Percentiles rank a stretch among this genome's conserved stretches.
phyloP scores from a whole-genome alignment of 1,140 invertebrate species.

The Drosophila lowei region DNA sequence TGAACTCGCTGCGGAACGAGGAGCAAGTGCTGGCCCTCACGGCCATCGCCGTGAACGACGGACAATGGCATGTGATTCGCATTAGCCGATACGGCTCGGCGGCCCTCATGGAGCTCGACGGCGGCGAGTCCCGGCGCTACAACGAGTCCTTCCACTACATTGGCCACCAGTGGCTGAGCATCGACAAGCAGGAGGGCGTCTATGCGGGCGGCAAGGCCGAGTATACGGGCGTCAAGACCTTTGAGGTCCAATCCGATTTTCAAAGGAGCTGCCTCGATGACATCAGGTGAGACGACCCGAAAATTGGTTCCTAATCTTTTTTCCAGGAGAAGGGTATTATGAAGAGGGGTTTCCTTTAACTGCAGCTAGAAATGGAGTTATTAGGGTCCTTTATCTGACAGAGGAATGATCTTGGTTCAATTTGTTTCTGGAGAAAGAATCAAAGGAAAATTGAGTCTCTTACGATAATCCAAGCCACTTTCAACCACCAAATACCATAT shows the following conservation, averaged over 20 bases:
- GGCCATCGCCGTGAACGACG: conserved; percentile 87
- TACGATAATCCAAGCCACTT: too few relatives aligned
- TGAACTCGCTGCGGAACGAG: conserved; percentile 86
- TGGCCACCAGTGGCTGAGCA: conserved; percentile 86
- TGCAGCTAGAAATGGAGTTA: too few relatives aligned
- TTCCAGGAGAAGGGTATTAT: background rate
- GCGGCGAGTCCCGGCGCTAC: conserved; percentile 88
- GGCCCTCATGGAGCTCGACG: conserved; percentile 87
- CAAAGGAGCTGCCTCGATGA: conserved; percentile 84
- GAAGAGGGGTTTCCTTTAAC: too few relatives aligned
- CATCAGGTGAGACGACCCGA: conserved; percentile 71
- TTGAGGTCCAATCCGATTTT: conserved; percentile 87
- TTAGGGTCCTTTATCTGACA: too few relatives aligned
- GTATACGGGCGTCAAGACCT: conserved; percentile 86
- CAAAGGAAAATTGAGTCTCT: too few relatives aligned
- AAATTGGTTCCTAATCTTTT: background rate
- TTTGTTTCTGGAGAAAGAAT: too few relatives aligned
- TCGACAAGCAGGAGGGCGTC: conserved; percentile 87
- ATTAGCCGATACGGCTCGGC: conserved; percentile 86
- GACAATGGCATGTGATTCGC: conserved; percentile 88
- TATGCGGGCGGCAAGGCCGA: conserved; percentile 88
- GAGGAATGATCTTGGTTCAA: too few relatives aligned
- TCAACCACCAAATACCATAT: too few relatives aligned
- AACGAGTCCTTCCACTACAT: conserved; percentile 87
- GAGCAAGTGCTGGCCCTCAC: conserved; percentile 86